Percentiles rank a stretch among this genome's conserved stretches.
Evolutionary conservation across 2,113 vertebrate species (phyloP).

Genomic region (Cyanistes caeruleus): DNA sequence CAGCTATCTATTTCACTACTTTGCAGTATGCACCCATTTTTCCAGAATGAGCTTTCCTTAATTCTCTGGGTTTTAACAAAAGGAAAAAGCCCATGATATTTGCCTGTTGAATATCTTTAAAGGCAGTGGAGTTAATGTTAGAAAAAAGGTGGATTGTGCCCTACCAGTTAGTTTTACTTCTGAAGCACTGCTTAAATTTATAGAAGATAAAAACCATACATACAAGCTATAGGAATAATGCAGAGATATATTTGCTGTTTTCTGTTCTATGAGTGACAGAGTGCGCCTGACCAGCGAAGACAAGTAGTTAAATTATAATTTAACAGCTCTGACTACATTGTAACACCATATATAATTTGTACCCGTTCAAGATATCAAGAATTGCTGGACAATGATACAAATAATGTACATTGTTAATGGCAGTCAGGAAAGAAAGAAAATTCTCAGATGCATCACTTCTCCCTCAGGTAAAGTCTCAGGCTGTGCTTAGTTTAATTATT

Average conservation of each 20-base stretch:
- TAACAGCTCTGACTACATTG: background rate
- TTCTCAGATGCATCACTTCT: background rate
- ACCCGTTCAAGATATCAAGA: background rate
- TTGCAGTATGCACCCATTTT: background rate
- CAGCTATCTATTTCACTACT: background rate
- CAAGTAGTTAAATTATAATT: background rate
- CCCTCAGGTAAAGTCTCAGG: background rate
- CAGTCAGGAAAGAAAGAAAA: background rate
- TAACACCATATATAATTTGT: background rate
- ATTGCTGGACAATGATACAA: background rate
- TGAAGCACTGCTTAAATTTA: background rate
- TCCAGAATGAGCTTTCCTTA: background rate
- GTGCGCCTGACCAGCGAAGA: background rate
- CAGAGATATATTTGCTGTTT: background rate
- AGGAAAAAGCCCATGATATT: background rate
- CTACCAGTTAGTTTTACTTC: background rate
- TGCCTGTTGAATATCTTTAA: background rate
- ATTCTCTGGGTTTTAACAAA: background rate
- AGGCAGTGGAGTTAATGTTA: background rate
- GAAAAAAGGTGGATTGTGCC: background rate
- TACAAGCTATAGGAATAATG: background rate
- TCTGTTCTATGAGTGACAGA: background rate
- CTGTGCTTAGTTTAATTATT: background rate
- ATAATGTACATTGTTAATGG: background rate
- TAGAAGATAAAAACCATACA: background rate